Conservation (phyloP, 2,113 vertebrate species). For the Campylomormyrus numenius region DNA sequence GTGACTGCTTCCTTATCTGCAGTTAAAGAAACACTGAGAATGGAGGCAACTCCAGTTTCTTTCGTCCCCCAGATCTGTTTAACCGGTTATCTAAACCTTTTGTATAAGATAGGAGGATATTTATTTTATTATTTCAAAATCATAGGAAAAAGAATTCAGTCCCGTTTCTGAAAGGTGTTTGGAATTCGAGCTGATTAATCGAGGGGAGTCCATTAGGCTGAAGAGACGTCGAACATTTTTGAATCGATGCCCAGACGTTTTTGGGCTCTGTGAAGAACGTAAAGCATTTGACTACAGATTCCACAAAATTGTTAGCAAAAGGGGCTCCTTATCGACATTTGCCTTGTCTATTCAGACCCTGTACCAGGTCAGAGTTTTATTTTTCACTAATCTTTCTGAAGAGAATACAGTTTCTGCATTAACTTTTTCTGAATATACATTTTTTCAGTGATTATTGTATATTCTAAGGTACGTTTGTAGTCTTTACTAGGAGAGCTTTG, state of each 20-base stretch:
- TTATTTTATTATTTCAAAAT: constrained; percentile 13
- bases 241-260: neutral
- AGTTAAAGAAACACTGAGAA: neutral
- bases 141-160: neutral
- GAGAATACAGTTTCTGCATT: neutral
- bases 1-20: neutral
- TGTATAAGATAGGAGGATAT: neutral
- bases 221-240: neutral
- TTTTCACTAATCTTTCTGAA: neutral
- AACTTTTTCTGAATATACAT: neutral
- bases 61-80: neutral
- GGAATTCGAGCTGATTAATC: constrained; percentile 9
- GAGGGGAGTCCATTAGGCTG: neutral
- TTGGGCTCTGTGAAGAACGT: neutral
- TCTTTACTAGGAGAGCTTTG: neutral
- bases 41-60: neutral
- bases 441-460: neutral
- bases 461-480: neutral
- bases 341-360: constrained; percentile 15
- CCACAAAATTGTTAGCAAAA: constrained; percentile 9
- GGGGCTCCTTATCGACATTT: constrained; percentile 25
- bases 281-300: constrained; percentile 28
- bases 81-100: constrained; percentile 8
- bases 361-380: neutral
- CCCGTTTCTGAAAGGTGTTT: neutral